These are phyloP conservation scores for Corythornis vintsioides DNA, from an alignment of 2,113 vertebrate species.

Conservation along the genomic window DNA sequence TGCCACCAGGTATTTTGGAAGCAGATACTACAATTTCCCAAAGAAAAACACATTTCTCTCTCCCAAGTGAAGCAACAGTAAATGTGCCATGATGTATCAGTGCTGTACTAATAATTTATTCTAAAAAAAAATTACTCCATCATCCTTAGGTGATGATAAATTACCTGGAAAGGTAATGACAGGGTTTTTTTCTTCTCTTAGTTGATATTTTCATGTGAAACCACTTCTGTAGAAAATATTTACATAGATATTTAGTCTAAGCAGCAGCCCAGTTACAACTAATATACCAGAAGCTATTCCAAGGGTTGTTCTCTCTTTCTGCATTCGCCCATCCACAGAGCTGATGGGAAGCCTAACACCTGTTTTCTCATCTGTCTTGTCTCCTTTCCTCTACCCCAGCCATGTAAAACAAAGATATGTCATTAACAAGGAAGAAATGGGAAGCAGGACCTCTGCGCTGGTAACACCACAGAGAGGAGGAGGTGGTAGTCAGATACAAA, in stretches of 20 bases:
- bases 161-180: not conserved
- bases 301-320: not conserved
- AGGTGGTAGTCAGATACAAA: not conserved
- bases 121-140: not conserved
- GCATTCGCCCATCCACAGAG: not conserved
- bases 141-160: not conserved
- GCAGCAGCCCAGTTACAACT: not conserved
- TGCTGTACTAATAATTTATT: not conserved
- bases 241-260: not conserved
- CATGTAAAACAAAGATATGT: not conserved
- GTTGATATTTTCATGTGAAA: not conserved
- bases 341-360: not conserved
- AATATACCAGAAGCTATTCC: not conserved
- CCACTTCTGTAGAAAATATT: not conserved
- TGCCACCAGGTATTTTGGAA: not conserved
- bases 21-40: not conserved
- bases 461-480: not conserved
- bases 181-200: not conserved
- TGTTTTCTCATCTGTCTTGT: not conserved
- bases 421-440: not conserved
- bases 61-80: not conserved
- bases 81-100: fast-evolving
- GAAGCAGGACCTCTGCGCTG: not conserved
- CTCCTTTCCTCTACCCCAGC: not conserved
- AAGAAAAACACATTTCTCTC: not conserved